These are phyloP conservation scores for Anoplolepis gracilipes DNA, from an alignment of 1,140 invertebrate species.

Conservation along the genomic window DNA sequence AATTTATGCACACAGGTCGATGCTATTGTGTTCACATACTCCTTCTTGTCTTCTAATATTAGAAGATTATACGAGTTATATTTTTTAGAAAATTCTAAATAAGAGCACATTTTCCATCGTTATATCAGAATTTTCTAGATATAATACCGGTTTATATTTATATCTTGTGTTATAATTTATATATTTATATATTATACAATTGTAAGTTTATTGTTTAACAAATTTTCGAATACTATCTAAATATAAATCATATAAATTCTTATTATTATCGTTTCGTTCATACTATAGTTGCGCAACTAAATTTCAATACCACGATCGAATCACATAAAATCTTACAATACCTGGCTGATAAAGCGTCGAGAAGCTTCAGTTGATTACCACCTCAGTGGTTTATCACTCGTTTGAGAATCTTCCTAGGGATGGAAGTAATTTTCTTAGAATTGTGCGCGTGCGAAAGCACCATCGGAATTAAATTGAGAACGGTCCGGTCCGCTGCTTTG, in stretches of 20 bases:
- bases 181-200: no score
- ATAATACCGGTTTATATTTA: no score
- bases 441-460: conserved; percentile 18
- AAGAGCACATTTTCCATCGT: neutral
- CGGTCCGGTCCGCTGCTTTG: conserved; percentile 27
- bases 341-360: conserved; percentile 3
- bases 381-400: neutral
- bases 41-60: neutral
- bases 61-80: neutral
- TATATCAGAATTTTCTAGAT: neutral
- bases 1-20: conserved; percentile 10
- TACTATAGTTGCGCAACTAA: neutral
- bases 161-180: no score
- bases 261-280: neutral
- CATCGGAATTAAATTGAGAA: conserved; percentile 44
- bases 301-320: neutral
- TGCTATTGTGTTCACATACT: neutral
- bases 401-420: conserved; percentile 36
- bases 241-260: neutral
- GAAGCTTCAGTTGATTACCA: neutral
- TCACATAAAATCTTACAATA: neutral
- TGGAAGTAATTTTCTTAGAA: conserved; percentile 38
- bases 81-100: neutral
- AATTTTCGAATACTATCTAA: neutral
- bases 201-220: neutral